These are phyloP conservation scores for Natator depressus DNA, from an alignment of 2,113 vertebrate species.

Conservation along the genomic window DNA sequence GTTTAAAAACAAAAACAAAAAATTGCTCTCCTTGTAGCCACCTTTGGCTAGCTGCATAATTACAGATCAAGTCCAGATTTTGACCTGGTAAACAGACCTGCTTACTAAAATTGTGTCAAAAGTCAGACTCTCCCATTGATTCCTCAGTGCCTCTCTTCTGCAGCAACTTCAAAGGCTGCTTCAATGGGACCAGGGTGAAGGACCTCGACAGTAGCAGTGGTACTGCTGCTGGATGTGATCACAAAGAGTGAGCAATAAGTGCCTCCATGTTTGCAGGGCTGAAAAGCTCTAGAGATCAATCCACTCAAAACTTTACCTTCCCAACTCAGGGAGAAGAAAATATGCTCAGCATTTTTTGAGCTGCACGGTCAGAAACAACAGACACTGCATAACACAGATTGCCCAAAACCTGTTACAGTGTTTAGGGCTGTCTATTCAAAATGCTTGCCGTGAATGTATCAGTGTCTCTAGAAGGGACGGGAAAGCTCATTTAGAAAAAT, in stretches of 20 bases:
- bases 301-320: not conserved
- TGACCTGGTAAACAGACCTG: not conserved
- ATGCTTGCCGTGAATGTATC: not conserved
- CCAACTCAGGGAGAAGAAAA: not conserved
- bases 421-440: not conserved
- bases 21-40: not conserved
- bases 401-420: not conserved
- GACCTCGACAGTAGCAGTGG: not conserved
- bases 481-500: not conserved
- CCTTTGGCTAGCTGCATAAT: not conserved
- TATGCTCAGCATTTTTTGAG: not conserved
- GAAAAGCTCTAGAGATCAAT: not conserved
- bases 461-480: not conserved
- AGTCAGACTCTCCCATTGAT: not conserved
- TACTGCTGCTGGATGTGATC: not conserved
- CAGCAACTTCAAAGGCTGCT: not conserved
- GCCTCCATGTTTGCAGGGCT: not conserved
- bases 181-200: rapidly evolving
- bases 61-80: not conserved
- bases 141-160: not conserved
- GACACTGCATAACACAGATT: rapidly evolving
- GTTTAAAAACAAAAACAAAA: not conserved
- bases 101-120: not conserved
- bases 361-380: not conserved
- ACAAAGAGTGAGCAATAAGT: rapidly evolving